These are phyloP conservation scores for Caradrina clavipalpis DNA, from an alignment of 2,888 invertebrate genomes.

Conservation along the genomic window DNA sequence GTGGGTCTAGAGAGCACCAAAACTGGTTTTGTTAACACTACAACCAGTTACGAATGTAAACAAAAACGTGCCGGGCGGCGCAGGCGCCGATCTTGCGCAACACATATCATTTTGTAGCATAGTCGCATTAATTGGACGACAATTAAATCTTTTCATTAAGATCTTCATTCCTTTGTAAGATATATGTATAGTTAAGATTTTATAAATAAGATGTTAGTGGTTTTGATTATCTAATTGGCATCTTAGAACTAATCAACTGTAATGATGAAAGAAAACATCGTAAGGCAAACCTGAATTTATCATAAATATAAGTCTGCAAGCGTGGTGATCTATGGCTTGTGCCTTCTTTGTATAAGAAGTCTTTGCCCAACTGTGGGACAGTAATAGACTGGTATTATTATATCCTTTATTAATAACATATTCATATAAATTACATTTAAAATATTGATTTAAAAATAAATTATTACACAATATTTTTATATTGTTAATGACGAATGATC, in stretches of 20 bases:
- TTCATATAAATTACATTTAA: too few species aligned
- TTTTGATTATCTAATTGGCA: background rate
- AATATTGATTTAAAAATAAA: too few species aligned
- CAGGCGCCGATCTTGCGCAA: constrained; percentile 60
- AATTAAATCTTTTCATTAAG: constrained; percentile 57
- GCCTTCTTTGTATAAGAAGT: too few species aligned
- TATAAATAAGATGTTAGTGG: background rate
- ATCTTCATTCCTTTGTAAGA: constrained; percentile 31
- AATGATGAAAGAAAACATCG: background rate
- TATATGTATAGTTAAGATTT: background rate
- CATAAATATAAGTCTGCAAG: too few species aligned
- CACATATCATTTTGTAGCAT: constrained; percentile 39
- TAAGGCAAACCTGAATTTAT: too few species aligned
- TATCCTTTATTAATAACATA: too few species aligned
- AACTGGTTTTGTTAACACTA: constrained; percentile 78
- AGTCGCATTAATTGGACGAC: constrained; percentile 45
- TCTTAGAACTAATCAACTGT: background rate
- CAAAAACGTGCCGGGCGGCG: constrained; percentile 73
- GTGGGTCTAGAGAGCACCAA: constrained; percentile 59
- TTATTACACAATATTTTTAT: too few species aligned
- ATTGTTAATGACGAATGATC: background rate
- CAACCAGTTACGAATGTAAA: constrained; percentile 83
- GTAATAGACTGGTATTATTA: too few species aligned
- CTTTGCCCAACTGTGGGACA: too few species aligned
- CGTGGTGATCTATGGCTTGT: too few species aligned